Base-by-base conservation (phyloP, 2,113 vertebrate species). In the rabbit (Oryctolagus cuniculus) region DNA sequence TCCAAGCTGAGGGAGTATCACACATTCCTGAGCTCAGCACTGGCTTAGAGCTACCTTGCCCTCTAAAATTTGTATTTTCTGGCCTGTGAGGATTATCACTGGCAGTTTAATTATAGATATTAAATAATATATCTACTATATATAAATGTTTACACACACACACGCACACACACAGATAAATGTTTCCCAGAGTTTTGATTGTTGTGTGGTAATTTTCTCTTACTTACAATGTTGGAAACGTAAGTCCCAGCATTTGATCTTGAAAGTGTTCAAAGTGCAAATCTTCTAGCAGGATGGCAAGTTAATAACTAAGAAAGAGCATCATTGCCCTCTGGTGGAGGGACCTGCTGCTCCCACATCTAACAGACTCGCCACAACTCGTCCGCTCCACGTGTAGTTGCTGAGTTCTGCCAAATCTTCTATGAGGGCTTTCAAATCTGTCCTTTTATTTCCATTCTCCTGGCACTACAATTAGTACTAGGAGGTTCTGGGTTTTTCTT, bases 311-410 rank as follows among this genome's bases (percentile, higher is more conserved):
- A 75, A 95, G 77, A 67, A 67, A 91, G 91, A 90, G 31, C 90
- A 79, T 36, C 24, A 78, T 4, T 96, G 96, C 96, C 97, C 93
- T 74, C 97, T 97, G 85, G 95, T 96, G 97, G 97, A 89, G 5
- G 91, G 73, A 91, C 3, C 29, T 85, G 79, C 12, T 44, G 90
- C 44, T 74, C 87, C 58, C 64, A 34, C 36, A 13, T 53, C 31
- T 64, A 78, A 87, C 17, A 75, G n/a, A 77, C 29, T 61, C 38
- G 61, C 10, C 15, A 2, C 12, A 70, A 69, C 31, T 67, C 34
- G 31, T 34, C 81, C 24, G 17, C 19, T 9, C 51, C 25, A 16
- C 3, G 36, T 27, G 83, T 13, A 80, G 51, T 53, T n/a, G 31
- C 55, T 0, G 11, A 89, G 9, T 75, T 44, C 21, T n/a, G 75